phyloP scores from a whole-genome alignment of 2,797 vertebrate genomes.

The Coccyzus lansbergi region DNA sequence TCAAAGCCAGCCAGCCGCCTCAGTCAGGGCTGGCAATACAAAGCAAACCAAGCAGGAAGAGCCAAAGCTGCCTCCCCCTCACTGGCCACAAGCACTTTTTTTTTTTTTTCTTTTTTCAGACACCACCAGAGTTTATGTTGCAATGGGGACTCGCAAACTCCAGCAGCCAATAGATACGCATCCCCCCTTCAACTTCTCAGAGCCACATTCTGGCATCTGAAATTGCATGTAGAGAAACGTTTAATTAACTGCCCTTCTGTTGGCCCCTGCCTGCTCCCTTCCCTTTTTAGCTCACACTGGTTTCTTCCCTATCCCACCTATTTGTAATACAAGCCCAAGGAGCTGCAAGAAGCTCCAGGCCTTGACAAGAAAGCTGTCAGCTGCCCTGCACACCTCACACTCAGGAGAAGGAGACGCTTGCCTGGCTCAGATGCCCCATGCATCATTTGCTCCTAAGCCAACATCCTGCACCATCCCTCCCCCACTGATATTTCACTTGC shows the following conservation, averaged over 20 bases:
- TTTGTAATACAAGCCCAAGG: background rate
- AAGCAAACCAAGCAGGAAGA: background rate
- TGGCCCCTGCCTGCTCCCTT: background rate
- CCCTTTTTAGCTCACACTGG: background rate
- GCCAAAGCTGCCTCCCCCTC: background rate
- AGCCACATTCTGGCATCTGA: background rate
- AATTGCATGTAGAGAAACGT: background rate
- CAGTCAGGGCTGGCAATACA: background rate
- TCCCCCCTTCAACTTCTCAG: background rate
- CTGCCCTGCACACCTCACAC: rapidly evolving
- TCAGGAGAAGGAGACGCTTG: rapidly evolving
- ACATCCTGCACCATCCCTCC: background rate
- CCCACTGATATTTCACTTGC: rapidly evolving
- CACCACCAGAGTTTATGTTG: background rate
- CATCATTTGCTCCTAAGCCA: background rate
- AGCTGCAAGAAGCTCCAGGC: background rate
- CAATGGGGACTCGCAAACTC: background rate
- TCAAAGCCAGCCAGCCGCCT: background rate
- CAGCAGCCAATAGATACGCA: background rate
- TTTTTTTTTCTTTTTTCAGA: background rate
- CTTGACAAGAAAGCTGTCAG: background rate
- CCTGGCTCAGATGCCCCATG: rapidly evolving
- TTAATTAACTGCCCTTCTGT: background rate
- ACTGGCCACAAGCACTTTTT: background rate
- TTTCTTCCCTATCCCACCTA: background rate